Evolutionary conservation across 1,140 invertebrate species (phyloP), one percentile per base, ranked within the genome.

Genomic region (Drosophila lacteicornis): DNA sequence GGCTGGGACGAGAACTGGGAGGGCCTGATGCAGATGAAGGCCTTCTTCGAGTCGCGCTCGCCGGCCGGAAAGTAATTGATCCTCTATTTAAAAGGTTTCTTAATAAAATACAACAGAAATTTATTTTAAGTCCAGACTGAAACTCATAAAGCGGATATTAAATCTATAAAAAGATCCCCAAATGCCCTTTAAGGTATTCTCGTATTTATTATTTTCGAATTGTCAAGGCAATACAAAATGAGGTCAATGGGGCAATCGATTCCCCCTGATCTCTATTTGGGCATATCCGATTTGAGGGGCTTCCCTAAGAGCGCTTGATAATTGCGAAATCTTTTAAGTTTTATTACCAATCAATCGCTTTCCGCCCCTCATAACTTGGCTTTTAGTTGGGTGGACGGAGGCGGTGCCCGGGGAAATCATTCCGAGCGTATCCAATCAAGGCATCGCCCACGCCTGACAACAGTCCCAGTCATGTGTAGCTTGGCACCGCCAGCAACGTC

Each of bases 351-450:
- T 69, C 46, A 68, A 45, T 68, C 27, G 8, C 1, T 30, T n/a
- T 19, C 13, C 17, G 47, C 47, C 40, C 13, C 36, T 51, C 62
- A 69, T 55, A 68, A 69, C 49, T 53, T 36, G 42, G 22, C 27
- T 19, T 11, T 12, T 12, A 17, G 53, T 15, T 6, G 40, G n/a
- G 58, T 11, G 43, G 17, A 12, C 33, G 4, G 15, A 38, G 42
- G n/a, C 27, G n/a, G 33, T 50, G 55, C 67, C 46, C 36, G 47
- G 65, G 36, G 46, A 70, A 76, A 70, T 84, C 61, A 59, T 58
- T 42, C 43, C 50, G 59, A 53, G 56, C 68, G 82, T 81, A 63
- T 86, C 74, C 82, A 84, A 84, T 84, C 82, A 84, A 85, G 60
- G 75, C 82, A 42, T 51, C 49, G 50, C 77, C 81, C 62, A 77